A percentile compares a stretch with the other conserved stretches of the same genome.
Evolutionary conservation across 2,113 vertebrate genomes (phyloP).

Genomic region (Orthochromis malagaraziensis): DNA sequence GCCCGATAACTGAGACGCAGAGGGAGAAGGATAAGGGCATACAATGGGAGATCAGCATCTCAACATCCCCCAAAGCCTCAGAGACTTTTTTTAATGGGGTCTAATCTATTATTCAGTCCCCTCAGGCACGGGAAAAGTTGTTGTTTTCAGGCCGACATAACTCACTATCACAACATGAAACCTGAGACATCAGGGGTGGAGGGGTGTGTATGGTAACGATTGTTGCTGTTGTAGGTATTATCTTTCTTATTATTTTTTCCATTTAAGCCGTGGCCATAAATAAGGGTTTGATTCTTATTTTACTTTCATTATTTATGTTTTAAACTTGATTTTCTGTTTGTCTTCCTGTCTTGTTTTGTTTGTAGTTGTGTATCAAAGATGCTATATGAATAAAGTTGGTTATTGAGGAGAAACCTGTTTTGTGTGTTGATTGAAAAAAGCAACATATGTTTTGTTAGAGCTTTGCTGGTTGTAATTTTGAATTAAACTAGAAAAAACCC

Average conservation of each 20-base stretch:
- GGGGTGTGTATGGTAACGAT: neutral
- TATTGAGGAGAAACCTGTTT: neutral
- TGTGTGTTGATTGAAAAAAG: neutral
- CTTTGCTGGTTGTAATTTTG: neutral
- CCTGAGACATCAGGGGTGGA: neutral
- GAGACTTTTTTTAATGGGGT: neutral
- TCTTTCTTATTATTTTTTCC: neutral
- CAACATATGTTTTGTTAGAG: neutral
- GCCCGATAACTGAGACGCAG: slow-evolving; percentile 29
- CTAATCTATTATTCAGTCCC: slow-evolving; percentile 20
- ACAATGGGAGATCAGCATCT: slow-evolving; percentile 20
- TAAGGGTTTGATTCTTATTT: neutral
- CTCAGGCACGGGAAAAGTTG: neutral
- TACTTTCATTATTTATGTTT: neutral
- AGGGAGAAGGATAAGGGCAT: neutral
- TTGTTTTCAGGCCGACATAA: neutral
- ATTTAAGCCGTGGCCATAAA: neutral
- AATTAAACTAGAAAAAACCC: neutral
- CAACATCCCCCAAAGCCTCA: neutral
- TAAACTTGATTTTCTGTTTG: neutral
- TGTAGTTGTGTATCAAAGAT: neutral
- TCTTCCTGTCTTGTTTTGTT: neutral
- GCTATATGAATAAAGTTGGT: neutral
- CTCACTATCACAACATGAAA: neutral
- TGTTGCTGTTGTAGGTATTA: neutral